phyloP scores from a whole-genome alignment of 2,113 vertebrate species.

The Dinomys branickii region DNA sequence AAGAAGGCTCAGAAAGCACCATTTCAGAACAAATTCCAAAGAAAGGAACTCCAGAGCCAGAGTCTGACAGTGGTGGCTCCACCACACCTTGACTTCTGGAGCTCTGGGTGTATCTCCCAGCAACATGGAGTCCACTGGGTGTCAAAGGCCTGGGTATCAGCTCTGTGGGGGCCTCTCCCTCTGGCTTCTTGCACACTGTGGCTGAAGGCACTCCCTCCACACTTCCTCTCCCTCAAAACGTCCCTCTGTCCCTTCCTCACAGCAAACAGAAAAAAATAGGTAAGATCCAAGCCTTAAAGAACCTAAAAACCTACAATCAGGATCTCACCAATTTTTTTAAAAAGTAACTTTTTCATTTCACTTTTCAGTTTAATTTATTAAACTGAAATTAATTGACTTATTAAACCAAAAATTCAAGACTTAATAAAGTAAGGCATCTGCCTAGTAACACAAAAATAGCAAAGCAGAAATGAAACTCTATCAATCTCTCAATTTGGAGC shows the following conservation, averaged over 20 bases:
- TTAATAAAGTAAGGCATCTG: background rate
- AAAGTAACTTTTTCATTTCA: background rate
- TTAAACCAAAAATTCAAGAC: constrained; percentile 30
- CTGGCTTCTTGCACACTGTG: background rate
- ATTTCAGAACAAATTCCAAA: background rate
- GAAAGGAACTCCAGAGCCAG: background rate
- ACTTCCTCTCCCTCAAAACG: background rate
- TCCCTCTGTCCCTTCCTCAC: background rate
- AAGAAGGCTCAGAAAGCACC: background rate
- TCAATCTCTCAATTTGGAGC: background rate
- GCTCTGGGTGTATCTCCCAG: background rate
- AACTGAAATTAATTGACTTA: background rate
- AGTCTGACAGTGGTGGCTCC: background rate
- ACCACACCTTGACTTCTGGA: background rate
- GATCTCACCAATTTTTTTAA: background rate
- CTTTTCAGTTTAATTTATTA: constrained; percentile 41
- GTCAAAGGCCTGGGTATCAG: background rate
- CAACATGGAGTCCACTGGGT: background rate
- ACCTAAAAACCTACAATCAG: background rate
- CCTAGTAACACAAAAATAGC: background rate
- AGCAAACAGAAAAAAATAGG: background rate
- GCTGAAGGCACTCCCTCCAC: background rate
- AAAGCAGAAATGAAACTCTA: background rate
- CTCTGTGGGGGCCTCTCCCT: background rate
- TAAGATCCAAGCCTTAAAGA: background rate